These are phyloP conservation scores for Empis livida DNA, from an alignment of 2,888 invertebrate species.

Conservation along the genomic window DNA sequence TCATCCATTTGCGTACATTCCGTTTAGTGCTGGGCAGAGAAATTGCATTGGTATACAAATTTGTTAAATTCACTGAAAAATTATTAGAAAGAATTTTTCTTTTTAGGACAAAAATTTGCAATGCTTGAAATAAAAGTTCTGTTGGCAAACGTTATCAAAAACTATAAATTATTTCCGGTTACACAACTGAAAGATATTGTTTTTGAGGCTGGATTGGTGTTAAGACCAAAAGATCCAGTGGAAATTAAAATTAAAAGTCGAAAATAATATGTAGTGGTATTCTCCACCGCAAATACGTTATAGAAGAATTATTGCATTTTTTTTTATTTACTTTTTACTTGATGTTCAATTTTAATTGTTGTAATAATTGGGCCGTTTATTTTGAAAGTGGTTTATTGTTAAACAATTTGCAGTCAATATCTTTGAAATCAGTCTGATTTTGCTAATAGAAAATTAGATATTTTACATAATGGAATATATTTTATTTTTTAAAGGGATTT, in stretches of 20 bases:
- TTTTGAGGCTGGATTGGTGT: slow-evolving; percentile 38
- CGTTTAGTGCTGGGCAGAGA: slow-evolving; percentile 54
- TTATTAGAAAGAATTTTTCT: neutral
- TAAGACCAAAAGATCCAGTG: slow-evolving; percentile 36
- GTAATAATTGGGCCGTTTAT: no score
- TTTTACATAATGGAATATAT: no score
- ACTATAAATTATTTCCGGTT: slow-evolving; percentile 39
- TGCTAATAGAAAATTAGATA: no score
- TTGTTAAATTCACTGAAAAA: neutral
- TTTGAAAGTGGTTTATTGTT: no score
- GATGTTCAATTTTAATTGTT: no score
- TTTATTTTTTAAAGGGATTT: no score
- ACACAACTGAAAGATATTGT: slow-evolving; percentile 36
- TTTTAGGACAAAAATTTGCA: slow-evolving; percentile 51
- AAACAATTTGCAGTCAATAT: no score
- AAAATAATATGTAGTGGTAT: no score
- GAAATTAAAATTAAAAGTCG: slow-evolving; percentile 13
- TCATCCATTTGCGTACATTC: slow-evolving; percentile 51
- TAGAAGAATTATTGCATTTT: no score
- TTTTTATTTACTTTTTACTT: no score
- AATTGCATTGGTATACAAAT: slow-evolving; percentile 48
- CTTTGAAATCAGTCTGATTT: no score
- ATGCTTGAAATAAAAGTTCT: slow-evolving; percentile 49
- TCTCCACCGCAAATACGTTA: no score
- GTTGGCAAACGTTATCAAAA: slow-evolving; percentile 40